phyloP scores from a whole-genome alignment of 2,888 invertebrate genomes.

The Drosophila lacicola region DNA sequence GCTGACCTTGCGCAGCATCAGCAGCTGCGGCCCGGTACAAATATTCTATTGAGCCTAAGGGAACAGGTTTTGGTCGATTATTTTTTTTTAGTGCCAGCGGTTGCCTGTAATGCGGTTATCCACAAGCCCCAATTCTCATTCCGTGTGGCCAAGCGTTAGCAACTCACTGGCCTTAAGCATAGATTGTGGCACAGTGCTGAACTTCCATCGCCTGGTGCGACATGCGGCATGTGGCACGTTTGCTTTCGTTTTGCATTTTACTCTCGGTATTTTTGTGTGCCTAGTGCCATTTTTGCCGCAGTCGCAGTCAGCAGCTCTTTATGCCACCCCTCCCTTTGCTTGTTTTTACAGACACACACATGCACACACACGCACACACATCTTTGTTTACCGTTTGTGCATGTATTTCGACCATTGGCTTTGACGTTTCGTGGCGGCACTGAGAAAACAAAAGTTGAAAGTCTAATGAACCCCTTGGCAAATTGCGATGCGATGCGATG shows the following conservation, averaged over 20 bases:
- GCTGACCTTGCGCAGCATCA: conserved; percentile 30
- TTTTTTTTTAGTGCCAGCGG: neutral
- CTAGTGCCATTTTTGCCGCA: conserved; percentile 53
- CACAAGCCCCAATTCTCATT: conserved; percentile 2
- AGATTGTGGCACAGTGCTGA: conserved; percentile 34
- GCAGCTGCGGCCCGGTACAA: conserved; percentile 13
- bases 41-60: conserved; percentile 23
- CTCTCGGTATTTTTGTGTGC: conserved; percentile 35
- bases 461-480: conserved; percentile 79
- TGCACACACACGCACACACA: conserved; percentile 2
- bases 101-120: conserved; percentile 37
- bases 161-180: conserved; percentile 41
- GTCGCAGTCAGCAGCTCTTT: conserved; percentile 40
- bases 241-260: conserved; percentile 43
- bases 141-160: conserved; percentile 5
- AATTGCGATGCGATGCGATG: conserved; percentile 37
- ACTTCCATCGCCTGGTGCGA: conserved; percentile 18
- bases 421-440: conserved; percentile 61
- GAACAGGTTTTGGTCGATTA: neutral
- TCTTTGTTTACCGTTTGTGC: conserved; percentile 36
- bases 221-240: conserved; percentile 54
- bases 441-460: conserved; percentile 58
- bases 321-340: neutral
- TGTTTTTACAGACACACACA: conserved; percentile 6
- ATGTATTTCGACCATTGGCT: conserved; percentile 77